Evolutionary conservation across 2,888 invertebrate genomes (phyloP).

Genomic region (Vandiemenella viatica): DNA sequence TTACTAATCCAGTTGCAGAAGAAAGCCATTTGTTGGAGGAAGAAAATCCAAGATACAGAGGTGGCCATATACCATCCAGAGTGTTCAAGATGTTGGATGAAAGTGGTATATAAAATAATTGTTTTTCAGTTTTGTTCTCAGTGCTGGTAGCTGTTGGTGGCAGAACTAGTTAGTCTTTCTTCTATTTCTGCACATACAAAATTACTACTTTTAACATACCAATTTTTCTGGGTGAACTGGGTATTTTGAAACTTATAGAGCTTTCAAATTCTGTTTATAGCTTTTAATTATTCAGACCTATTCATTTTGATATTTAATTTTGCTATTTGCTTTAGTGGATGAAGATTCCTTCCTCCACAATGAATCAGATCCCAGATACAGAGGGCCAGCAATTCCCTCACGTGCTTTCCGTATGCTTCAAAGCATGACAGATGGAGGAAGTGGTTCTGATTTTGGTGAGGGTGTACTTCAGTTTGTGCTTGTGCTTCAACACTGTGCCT

Average conservation of each 20-base stretch:
- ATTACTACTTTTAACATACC: no score
- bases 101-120: constrained; percentile 27
- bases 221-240: no score
- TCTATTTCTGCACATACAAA: no score
- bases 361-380: constrained; percentile 44
- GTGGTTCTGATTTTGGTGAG: background rate
- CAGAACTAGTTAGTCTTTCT: no score
- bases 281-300: no score
- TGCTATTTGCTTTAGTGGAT: constrained; percentile 29
- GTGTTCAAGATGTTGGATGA: constrained; percentile 34
- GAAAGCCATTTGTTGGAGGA: constrained; percentile 21
- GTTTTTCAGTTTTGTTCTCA: no score
- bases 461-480: no score
- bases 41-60: constrained; percentile 25
- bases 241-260: no score
- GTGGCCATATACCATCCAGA: constrained; percentile 32
- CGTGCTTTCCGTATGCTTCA: constrained; percentile 52
- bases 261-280: no score
- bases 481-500: no score
- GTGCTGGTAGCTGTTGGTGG: no score
- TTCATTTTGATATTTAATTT: no score
- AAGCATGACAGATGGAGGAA: constrained; percentile 39
- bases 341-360: constrained; percentile 38
- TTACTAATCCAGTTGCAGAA: constrained; percentile 23
- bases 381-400: constrained; percentile 48